These are phyloP conservation scores for Glareola pratincola DNA, from an alignment of 2,113 vertebrate genomes.

Conservation along the genomic window DNA sequence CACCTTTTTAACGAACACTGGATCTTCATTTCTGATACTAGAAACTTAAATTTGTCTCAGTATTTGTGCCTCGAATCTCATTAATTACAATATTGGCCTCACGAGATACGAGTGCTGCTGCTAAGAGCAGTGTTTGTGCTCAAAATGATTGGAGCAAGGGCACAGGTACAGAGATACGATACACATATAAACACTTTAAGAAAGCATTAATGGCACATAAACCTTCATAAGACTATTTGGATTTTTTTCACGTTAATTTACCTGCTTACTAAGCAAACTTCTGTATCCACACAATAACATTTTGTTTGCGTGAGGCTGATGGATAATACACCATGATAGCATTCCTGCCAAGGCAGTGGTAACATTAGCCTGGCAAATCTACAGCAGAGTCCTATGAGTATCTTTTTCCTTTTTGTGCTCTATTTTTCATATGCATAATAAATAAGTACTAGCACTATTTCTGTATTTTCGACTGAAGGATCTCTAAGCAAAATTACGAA, in stretches of 20 bases:
- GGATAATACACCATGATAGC: not conserved
- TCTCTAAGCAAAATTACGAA: not conserved
- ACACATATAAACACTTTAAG: not conserved
- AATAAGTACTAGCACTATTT: not conserved
- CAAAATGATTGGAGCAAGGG: slow-evolving; percentile 54
- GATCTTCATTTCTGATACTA: slow-evolving; percentile 42
- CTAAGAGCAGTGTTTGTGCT: slow-evolving; percentile 64
- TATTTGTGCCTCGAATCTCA: slow-evolving; percentile 62
- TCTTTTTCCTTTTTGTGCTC: not conserved
- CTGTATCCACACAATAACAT: fast-evolving
- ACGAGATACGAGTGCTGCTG: slow-evolving; percentile 57
- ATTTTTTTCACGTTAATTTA: not conserved
- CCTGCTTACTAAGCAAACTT: not conserved
- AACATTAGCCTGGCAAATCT: not conserved
- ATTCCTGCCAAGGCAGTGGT: slow-evolving; percentile 6
- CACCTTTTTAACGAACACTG: slow-evolving; percentile 41
- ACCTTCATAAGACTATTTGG: not conserved
- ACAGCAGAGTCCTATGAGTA: slow-evolving; percentile 16
- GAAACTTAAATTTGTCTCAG: slow-evolving; percentile 57
- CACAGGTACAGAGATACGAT: not conserved
- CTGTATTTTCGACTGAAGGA: not conserved
- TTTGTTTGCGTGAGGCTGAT: not conserved
- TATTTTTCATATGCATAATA: not conserved
- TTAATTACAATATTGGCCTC: slow-evolving; percentile 71
- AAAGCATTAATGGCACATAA: not conserved